Percentiles rank a stretch among this genome's conserved stretches.
phyloP scores from a whole-genome alignment of 1,140 invertebrate genomes.

The Scaptomyza graminum region DNA sequence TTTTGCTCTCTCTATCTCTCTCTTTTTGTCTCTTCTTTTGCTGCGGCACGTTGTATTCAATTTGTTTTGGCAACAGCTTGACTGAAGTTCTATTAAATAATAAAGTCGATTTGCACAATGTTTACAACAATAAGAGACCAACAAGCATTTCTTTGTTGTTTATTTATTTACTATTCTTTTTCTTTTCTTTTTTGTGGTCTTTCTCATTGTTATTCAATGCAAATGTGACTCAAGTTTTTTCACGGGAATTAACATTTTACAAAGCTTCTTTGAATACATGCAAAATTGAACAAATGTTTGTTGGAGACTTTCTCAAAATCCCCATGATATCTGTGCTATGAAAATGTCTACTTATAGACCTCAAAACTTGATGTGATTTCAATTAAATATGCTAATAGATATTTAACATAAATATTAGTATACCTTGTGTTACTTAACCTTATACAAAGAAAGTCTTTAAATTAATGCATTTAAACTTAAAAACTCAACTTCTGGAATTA shows the following conservation, averaged over 20 bases:
- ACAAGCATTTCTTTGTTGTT: background rate
- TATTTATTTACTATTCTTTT: background rate
- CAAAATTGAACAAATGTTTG: slow-evolving; percentile 1
- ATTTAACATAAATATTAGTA: too few relatives aligned
- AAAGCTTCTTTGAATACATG: slow-evolving; percentile 23
- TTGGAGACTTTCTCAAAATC: background rate
- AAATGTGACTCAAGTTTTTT: slow-evolving; percentile 42
- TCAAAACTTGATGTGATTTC: background rate
- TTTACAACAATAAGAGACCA: slow-evolving; percentile 27
- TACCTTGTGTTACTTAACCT: too few relatives aligned
- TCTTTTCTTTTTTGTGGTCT: slow-evolving; percentile 5
- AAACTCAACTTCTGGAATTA: background rate
- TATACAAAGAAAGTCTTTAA: too few relatives aligned
- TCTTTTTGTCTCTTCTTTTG: slow-evolving; percentile 23
- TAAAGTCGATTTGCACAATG: slow-evolving; percentile 75
- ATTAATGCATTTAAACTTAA: too few relatives aligned
- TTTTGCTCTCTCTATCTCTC: slow-evolving; percentile 5
- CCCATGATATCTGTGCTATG: too few relatives aligned
- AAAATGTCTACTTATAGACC: background rate
- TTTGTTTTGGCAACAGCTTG: slow-evolving; percentile 80
- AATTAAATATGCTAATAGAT: background rate
- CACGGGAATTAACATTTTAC: slow-evolving; percentile 12
- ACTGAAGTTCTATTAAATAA: slow-evolving; percentile 78
- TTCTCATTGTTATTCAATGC: slow-evolving; percentile 61
- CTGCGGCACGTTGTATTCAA: slow-evolving; percentile 73